Percentiles rank a stretch among this genome's conserved stretches.
Evolutionary conservation across 2,113 vertebrate species (phyloP).

Genomic region (Lycaon pictus): DNA sequence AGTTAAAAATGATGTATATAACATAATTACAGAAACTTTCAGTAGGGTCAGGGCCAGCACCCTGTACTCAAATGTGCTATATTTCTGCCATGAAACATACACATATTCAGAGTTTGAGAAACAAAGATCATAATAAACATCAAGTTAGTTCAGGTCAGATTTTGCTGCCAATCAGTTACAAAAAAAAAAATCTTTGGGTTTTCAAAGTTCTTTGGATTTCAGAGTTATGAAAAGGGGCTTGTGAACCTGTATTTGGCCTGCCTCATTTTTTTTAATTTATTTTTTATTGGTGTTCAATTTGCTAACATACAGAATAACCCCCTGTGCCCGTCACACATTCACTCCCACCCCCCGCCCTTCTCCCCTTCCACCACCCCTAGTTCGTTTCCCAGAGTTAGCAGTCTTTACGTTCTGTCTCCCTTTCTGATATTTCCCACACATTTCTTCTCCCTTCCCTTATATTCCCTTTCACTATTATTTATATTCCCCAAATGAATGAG

Average conservation of each 20-base stretch:
- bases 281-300: no score
- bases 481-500: no score
- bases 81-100: neutral
- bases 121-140: neutral
- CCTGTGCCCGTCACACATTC: no score
- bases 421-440: no score
- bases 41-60: neutral
- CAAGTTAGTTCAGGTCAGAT: neutral
- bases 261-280: no score
- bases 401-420: no score
- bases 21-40: neutral
- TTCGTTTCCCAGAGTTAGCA: no score
- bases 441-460: no score
- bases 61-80: neutral
- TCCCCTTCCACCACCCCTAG: no score
- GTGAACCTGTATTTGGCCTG: neutral
- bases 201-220: slow-evolving; percentile 20
- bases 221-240: neutral
- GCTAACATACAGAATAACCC: no score
- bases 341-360: no score
- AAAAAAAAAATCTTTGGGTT: neutral
- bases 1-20: neutral
- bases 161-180: neutral
- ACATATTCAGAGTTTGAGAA: neutral
- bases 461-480: no score